Percentiles rank a stretch among this genome's conserved stretches.
phyloP scores from a whole-genome alignment of 1,140 invertebrate species.

The Planococcus citri region DNA sequence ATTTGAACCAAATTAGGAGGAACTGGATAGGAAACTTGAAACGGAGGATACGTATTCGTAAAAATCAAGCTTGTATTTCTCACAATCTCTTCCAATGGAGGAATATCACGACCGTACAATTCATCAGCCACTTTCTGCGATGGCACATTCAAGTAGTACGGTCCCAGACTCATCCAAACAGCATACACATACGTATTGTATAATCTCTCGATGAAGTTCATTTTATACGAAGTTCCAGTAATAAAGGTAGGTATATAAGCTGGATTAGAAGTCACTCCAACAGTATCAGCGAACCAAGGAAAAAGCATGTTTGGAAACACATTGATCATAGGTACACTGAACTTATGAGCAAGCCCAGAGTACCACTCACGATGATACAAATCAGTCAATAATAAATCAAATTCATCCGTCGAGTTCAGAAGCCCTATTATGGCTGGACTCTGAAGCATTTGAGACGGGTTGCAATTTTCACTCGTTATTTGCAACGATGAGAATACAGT shows the following conservation, averaged over 20 bases:
- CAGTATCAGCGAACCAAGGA: neutral
- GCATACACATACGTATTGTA: neutral
- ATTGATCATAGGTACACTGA: neutral
- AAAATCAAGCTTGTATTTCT: neutral
- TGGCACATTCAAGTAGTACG: neutral
- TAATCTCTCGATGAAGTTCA: neutral
- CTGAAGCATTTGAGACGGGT: conserved; percentile 31
- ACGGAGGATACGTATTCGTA: neutral
- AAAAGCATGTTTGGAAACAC: neutral
- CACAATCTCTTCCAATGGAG: neutral
- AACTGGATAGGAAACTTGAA: neutral
- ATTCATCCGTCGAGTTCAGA: neutral
- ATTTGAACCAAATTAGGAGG: neutral
- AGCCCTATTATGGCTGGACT: conserved; percentile 16
- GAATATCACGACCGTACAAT: neutral
- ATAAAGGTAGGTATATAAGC: neutral
- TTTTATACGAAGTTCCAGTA: neutral
- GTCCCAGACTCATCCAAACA: neutral
- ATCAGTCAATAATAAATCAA: neutral
- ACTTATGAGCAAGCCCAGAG: neutral
- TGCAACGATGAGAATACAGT: too few species aligned
- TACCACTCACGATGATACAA: neutral
- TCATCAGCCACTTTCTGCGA: neutral
- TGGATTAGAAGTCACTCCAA: neutral
- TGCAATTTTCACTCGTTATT: too few species aligned